phyloP scores from a whole-genome alignment of 2,888 invertebrate genomes.

The Antheraea yamamai region DNA sequence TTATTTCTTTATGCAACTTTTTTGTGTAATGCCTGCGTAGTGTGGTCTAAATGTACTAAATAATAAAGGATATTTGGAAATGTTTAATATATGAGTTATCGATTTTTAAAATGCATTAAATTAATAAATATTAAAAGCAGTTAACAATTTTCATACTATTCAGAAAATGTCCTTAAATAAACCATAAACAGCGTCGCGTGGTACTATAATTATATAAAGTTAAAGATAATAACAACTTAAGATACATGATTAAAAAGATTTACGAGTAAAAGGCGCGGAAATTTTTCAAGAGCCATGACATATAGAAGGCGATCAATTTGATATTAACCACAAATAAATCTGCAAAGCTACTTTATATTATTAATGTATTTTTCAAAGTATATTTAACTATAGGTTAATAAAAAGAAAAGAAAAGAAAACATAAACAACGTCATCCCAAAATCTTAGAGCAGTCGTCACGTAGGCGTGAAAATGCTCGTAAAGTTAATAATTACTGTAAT shows the following conservation, averaged over 20 bases:
- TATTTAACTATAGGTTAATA: background rate
- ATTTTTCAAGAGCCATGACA: constrained; percentile 24
- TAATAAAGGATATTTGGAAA: background rate
- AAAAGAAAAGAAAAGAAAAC: background rate
- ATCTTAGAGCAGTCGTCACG: background rate
- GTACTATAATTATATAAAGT: background rate
- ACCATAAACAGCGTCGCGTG: background rate
- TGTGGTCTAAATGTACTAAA: background rate
- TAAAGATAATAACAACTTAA: constrained; percentile 11
- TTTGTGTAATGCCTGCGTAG: background rate
- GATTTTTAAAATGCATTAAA: background rate
- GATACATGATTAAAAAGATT: constrained; percentile 23
- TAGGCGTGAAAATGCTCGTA: background rate
- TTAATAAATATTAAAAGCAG: background rate
- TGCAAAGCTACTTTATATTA: background rate
- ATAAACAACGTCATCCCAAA: background rate
- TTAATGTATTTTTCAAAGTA: background rate
- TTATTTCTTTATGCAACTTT: constrained; percentile 33
- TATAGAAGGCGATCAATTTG: background rate
- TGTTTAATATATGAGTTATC: background rate
- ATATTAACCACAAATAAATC: constrained; percentile 20
- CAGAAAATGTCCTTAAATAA: background rate
- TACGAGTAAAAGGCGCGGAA: constrained; percentile 34
- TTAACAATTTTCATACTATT: background rate
- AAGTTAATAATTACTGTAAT: background rate